These are phyloP conservation scores for Aldrovandia affinis DNA, from an alignment of 2,797 vertebrate species.

Conservation along the genomic window DNA sequence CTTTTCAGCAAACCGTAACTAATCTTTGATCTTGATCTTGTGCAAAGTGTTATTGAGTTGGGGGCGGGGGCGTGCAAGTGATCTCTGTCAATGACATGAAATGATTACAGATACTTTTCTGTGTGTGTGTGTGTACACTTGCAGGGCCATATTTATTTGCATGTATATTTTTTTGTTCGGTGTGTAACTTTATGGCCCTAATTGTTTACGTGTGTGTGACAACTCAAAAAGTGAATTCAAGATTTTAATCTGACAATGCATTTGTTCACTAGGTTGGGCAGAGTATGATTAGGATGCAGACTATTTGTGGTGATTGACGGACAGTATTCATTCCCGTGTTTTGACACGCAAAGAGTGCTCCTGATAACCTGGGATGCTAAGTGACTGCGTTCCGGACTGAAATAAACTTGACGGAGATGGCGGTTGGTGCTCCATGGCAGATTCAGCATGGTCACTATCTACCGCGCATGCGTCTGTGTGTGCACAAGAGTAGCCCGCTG, in stretches of 20 bases:
- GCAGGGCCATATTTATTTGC: not conserved
- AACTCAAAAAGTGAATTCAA: too few species aligned
- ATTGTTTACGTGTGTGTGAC: too few species aligned
- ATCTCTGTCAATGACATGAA: too few species aligned
- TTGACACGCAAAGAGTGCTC: not conserved
- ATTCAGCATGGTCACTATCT: not conserved
- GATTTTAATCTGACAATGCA: not conserved
- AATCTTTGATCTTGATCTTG: too few species aligned
- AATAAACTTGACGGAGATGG: not conserved
- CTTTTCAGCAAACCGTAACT: too few species aligned
- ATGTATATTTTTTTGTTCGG: not conserved
- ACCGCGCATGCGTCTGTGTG: too few species aligned
- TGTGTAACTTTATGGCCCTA: too few species aligned
- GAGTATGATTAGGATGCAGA: not conserved
- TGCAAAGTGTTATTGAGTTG: too few species aligned
- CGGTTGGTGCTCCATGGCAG: not conserved
- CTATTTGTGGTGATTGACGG: not conserved
- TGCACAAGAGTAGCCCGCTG: not conserved
- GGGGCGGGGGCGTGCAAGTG: too few species aligned
- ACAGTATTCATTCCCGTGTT: not conserved
- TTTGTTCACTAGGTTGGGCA: not conserved
- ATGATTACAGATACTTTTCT: conserved; percentile 31
- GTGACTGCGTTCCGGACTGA: not conserved
- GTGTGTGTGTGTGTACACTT: conserved; percentile 32
- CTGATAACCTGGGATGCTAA: not conserved